Conservation (phyloP, 1,140 invertebrate species). For the Rhyzopertha dominica region DNA sequence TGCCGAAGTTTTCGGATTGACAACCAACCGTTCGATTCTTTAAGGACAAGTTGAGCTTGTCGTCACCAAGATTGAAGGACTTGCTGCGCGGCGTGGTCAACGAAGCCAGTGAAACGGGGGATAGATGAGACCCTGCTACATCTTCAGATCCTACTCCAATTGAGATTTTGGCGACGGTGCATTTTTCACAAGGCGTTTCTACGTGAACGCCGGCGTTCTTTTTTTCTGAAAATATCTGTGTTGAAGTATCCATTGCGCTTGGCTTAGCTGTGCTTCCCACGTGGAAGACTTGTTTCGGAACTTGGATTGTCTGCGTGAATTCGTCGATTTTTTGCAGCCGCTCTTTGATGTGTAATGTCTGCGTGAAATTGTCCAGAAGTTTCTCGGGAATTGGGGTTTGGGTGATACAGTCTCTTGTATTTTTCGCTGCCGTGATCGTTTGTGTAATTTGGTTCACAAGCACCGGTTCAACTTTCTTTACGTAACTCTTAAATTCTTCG, state of each 20-base stretch:
- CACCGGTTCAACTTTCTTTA: too few species aligned
- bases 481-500: too few species aligned
- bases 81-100: slow-evolving; percentile 36
- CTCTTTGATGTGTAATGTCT: too few species aligned
- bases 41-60: slow-evolving; percentile 29
- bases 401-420: slow-evolving; percentile 12
- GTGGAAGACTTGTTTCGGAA: too few species aligned
- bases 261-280: slow-evolving; percentile 46
- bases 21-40: slow-evolving; percentile 32
- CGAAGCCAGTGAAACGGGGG: slow-evolving; percentile 31
- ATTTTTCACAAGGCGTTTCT: slow-evolving; percentile 50
- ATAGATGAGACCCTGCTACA: slow-evolving; percentile 24
- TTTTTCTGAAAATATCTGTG: slow-evolving; percentile 43
- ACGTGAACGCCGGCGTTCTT: slow-evolving; percentile 48
- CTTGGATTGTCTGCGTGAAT: too few species aligned
- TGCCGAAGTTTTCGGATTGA: slow-evolving; percentile 21
- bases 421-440: slow-evolving; percentile 22
- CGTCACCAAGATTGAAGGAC: slow-evolving; percentile 42
- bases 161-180: slow-evolving; percentile 44
- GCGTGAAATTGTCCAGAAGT: too few species aligned
- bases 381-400: slow-evolving; percentile 25
- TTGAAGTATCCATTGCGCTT: slow-evolving; percentile 39
- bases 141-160: slow-evolving; percentile 47
- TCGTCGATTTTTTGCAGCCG: too few species aligned
- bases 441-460: too few species aligned